These are phyloP conservation scores for Colossoma macropomum DNA, from an alignment of 2,113 vertebrate species.

Conservation along the genomic window DNA sequence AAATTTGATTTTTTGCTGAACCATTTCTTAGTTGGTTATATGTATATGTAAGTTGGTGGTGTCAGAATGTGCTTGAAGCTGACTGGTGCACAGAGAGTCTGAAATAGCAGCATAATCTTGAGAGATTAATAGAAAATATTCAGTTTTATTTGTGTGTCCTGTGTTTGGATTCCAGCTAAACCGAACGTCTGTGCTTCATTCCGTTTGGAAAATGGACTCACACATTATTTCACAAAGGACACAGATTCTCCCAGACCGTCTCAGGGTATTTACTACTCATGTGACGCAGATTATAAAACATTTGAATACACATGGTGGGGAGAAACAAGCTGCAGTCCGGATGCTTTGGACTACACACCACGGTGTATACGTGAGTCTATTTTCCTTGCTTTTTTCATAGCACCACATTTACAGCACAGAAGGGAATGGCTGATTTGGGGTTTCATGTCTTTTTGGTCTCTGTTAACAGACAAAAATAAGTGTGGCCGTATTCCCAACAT, in stretches of 20 bases:
- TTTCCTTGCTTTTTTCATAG: neutral
- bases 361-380: conserved; percentile 66
- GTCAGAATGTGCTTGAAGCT: too few species aligned
- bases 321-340: conserved; percentile 23
- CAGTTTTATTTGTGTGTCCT: neutral
- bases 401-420: neutral
- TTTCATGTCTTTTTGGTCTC: neutral
- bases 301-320: conserved; percentile 60
- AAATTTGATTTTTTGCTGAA: too few species aligned
- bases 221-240: neutral
- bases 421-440: too few species aligned
- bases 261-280: conserved; percentile 54
- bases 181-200: neutral
- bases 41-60: too few species aligned
- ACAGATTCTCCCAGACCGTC: neutral
- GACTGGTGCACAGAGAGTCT: too few species aligned
- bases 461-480: neutral
- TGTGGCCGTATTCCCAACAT: conserved; percentile 59
- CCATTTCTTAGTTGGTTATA: too few species aligned
- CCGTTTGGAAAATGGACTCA: conserved; percentile 41
- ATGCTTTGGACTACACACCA: neutral
- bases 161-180: neutral
- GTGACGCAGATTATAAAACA: conserved; percentile 53
- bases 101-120: conserved; percentile 46
- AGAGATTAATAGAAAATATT: accelerated